Percentiles rank a stretch among this genome's conserved stretches.
phyloP scores from a whole-genome alignment of 2,888 invertebrate genomes.

The Sinodicranocentrus sp. region DNA sequence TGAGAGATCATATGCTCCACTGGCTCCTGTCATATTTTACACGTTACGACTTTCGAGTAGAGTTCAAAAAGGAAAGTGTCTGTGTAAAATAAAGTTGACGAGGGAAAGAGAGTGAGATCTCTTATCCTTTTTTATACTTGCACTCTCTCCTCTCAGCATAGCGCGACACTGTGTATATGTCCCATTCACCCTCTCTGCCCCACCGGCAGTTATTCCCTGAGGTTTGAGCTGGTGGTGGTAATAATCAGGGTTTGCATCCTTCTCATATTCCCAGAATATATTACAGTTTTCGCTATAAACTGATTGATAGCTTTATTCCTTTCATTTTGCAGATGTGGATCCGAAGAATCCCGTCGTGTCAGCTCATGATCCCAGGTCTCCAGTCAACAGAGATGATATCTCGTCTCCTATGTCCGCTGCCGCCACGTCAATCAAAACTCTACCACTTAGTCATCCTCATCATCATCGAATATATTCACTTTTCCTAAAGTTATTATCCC shows the following conservation, averaged over 20 bases:
- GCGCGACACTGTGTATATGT: no score
- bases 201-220: background rate
- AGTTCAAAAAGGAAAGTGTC: constrained; percentile 18
- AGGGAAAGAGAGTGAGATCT: background rate
- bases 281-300: constrained; percentile 46
- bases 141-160: constrained; percentile 16
- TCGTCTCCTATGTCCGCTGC: constrained; percentile 61
- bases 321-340: constrained; percentile 72
- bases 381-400: constrained; percentile 69
- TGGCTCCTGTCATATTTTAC: constrained; percentile 35
- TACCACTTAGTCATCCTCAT: constrained; percentile 39
- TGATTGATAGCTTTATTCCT: constrained; percentile 69
- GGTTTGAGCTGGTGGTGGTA: background rate
- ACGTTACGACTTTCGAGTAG: constrained; percentile 25
- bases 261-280: background rate
- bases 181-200: constrained; percentile 7
- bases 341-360: constrained; percentile 68
- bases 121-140: constrained; percentile 9
- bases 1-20: constrained; percentile 49
- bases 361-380: constrained; percentile 71
- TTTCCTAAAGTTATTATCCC: constrained; percentile 20
- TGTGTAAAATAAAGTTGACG: constrained; percentile 17
- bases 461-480: constrained; percentile 43
- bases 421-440: constrained; percentile 42
- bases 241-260: constrained; percentile 17